Percentiles rank a stretch among this genome's conserved stretches.
These are phyloP conservation scores for Lagodon rhomboides DNA, from an alignment of 2,797 vertebrate species.

Conservation along the genomic window DNA sequence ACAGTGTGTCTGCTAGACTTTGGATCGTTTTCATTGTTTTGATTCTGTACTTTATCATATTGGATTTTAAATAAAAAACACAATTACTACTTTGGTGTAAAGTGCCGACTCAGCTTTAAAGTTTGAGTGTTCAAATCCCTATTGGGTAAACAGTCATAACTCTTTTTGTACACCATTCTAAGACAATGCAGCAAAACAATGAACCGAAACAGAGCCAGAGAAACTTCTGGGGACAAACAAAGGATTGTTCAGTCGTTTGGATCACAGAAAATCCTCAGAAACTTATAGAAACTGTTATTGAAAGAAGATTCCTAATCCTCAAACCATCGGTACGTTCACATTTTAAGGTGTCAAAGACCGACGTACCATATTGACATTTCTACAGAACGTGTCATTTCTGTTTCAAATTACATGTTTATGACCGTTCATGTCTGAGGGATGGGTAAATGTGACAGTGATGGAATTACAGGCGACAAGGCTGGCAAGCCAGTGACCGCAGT, in stretches of 20 bases:
- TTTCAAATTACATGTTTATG: too few relatives aligned
- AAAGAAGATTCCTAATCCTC: not conserved
- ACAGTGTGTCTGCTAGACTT: not conserved
- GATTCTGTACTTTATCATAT: not conserved
- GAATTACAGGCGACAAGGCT: too few relatives aligned
- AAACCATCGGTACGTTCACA: too few relatives aligned
- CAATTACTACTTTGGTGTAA: too few relatives aligned
- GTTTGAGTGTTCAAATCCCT: not conserved
- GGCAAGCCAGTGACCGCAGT: too few relatives aligned
- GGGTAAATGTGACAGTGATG: too few relatives aligned
- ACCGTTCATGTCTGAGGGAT: too few relatives aligned
- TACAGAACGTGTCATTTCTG: too few relatives aligned
- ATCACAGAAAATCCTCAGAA: not conserved
- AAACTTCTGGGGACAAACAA: not conserved
- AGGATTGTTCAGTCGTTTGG: not conserved
- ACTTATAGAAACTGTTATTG: too few relatives aligned
- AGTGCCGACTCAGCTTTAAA: not conserved
- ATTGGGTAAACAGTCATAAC: not conserved
- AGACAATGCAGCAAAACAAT: not conserved
- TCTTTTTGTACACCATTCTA: not conserved
- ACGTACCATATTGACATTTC: too few relatives aligned
- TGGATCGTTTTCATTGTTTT: not conserved
- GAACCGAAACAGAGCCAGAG: not conserved
- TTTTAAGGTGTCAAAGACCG: too few relatives aligned
- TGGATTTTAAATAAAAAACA: not conserved